Evolutionary conservation across 2,888 invertebrate species (phyloP), one percentile per base, ranked within the genome.

Genomic region (Callinectes sapidus): DNA sequence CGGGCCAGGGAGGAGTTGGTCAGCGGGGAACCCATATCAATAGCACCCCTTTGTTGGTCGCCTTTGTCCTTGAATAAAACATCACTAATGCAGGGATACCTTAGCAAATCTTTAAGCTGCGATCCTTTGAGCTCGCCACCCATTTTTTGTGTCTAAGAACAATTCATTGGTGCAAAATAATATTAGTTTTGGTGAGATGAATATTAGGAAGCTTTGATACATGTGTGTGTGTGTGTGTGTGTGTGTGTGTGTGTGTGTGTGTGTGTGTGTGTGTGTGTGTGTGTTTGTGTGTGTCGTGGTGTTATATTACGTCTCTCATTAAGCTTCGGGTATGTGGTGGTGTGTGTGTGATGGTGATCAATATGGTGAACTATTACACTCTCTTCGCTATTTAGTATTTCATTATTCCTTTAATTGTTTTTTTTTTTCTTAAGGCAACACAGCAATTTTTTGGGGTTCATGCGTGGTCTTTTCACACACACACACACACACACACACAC

Each of bases 11-110:
- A 81, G 14, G 81, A 35, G 35, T 2, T 16, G 81, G 81, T 35
- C 81, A 81, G 81, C 81, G 81, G 81, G 71, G 81, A 81, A 81
- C 81, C 81, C 81, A 81, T 81, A 81, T 32, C 81, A 81, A 81
- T 81, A 81, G 16, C 81, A 81, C 16, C 16, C 35, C 71, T 35
- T 81, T 81, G 81, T 81, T 23, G 23, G 81, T 81, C 81, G 81
- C 81, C 81, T 81, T 81, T 81, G 81, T 81, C 81, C 81, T 81
- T 35, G 35, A 81, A 81, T 81, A 81, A 81, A 81, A 81, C n/a
- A 81, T 81, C 18, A 10, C 81, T 81, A 81, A 81, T 81, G 35
- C 81, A 81, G n/a, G 81, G 81, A 81, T 81, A 81, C 81, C 81
- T 81, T 81, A 81, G 81, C 81, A 81, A 81, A 81, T 35, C 81